A percentile compares a stretch with the other conserved stretches of the same genome.
Conservation (phyloP, 2,797 vertebrate genomes). For the Taeniopygia guttata region DNA sequence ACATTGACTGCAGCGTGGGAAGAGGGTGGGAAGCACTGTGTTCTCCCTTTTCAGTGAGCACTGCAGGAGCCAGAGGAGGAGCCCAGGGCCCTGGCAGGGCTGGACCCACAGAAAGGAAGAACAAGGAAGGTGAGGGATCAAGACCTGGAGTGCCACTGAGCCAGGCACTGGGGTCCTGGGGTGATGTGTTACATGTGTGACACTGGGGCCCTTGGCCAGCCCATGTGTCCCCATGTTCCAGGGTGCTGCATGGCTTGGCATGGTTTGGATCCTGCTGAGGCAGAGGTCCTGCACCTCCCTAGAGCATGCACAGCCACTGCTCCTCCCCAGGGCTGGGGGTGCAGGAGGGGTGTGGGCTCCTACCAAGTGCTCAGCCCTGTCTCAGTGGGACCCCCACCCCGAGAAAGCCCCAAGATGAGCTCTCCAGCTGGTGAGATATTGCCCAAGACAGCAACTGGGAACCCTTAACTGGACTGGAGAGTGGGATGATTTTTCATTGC, state of each 20-base stretch:
- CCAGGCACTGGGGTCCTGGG: accelerated
- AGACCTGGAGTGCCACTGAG: background rate
- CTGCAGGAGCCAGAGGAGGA: background rate
- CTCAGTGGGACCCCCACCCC: background rate
- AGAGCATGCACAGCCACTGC: accelerated
- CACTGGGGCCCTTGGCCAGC: background rate
- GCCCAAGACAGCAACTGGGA: background rate
- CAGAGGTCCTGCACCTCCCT: background rate
- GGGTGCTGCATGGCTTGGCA: background rate
- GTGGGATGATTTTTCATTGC: conserved; percentile 13
- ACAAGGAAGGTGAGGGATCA: background rate
- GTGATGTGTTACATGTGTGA: accelerated
- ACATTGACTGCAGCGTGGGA: background rate
- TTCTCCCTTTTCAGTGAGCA: accelerated
- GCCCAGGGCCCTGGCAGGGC: background rate
- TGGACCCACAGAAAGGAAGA: background rate
- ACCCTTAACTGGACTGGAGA: background rate
- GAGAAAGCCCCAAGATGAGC: accelerated
- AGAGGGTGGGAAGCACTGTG: accelerated
- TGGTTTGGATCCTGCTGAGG: background rate
- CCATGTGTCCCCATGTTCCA: accelerated
- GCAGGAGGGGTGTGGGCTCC: background rate
- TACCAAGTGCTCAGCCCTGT: background rate
- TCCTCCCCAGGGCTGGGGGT: background rate
- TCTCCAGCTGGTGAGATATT: background rate